Base-by-base conservation (phyloP, 2,113 vertebrate genomes). In the Coreoperca whiteheadi region DNA sequence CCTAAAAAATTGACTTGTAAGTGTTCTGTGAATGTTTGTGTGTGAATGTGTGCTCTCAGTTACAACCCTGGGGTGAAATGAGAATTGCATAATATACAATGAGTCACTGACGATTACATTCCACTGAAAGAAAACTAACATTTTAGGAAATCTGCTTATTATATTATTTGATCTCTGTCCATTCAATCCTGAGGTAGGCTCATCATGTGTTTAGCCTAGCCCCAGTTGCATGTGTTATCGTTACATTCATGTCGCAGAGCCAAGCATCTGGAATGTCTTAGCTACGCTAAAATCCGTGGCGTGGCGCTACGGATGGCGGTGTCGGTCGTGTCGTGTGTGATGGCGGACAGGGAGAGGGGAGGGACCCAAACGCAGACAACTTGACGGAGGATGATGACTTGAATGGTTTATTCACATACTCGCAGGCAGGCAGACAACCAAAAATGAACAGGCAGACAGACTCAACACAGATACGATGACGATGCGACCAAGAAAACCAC, bases 31-130 rank as follows among this genome's bases (percentile, higher is more conserved):
- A 8, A 39, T 65, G 11, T 60, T 6, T 30, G 57, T 34, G 59
- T 34, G 30, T 61, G 59, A 21, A 18, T 64, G 63, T 65, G 28
- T 74, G 23, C 23, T 28, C 61, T 41, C 16, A 39, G 2, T 20
- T 30, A 65, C 32, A 11, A 51, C 15, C 59, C 48, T 76, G 25
- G 25, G 28, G 64, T 68, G 54, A 75, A 71, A 80, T 76, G 51
- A 64, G 51, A 48, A 64, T 20, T 69, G 50, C 46, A 25, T 59
- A 25, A 53, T 66, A 14, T 30, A 20, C 32, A 65, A 59, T 65
- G 18, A 80, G 18, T 70, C 57, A 75, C 9, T 56, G 16, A 65
- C 41, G 50, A 72, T 66, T 30, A 11, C 18, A 54, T 14, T 64
- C 1, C 9, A 39, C 9, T 20, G 21, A 30, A 64, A 37, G 0